Evolutionary conservation across 2,888 invertebrate genomes (phyloP), one percentile per base, ranked within the genome.

Genomic region (Apamea anceps): DNA sequence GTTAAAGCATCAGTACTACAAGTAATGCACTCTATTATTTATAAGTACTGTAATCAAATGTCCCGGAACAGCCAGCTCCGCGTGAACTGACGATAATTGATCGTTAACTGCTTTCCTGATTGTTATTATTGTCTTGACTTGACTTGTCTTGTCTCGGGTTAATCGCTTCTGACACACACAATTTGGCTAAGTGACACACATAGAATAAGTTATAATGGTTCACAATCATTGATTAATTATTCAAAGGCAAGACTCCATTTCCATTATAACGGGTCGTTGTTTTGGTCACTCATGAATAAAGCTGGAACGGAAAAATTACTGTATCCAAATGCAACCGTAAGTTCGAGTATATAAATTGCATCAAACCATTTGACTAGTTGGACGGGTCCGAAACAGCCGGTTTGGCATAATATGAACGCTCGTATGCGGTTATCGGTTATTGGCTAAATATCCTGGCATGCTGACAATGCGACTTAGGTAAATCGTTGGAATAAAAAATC

Each of bases 11-110:
- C 68, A 77, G 70, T 80, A 75, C 54, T 77, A 77, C 87, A 77
- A 85, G 72, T 87, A 85, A 85, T 85, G 77, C 85, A 81, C 85
- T 87, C 73, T 67, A 87, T 75, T 80, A 85, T 77, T 85, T 80
- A 80, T 85, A 74, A 71, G 68, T 76, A 74, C 68, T 76, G 65
- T 76, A 78, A 77, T 87, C 60, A 80, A 87, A 77, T 75, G 72
- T 75, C 45, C 66, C n/a, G 45, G 62, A 77, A 71, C 72, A 75
- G 54, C 42, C 54, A 65, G 42, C n/a, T 1, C 67, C 10, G 67
- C 77, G 75, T 67, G 60, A 62, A 62, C 25, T 70, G 42, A 73
- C 62, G 51, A 84, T 85, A 87, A 85, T 84, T 73, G 75, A 77
- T 85, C 72, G 65, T 57, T 66, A 77, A 77, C 74, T 84, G 72